Evolutionary conservation across 1,140 invertebrate genomes (phyloP).

Genomic region (Camponotus pennsylvanicus): DNA sequence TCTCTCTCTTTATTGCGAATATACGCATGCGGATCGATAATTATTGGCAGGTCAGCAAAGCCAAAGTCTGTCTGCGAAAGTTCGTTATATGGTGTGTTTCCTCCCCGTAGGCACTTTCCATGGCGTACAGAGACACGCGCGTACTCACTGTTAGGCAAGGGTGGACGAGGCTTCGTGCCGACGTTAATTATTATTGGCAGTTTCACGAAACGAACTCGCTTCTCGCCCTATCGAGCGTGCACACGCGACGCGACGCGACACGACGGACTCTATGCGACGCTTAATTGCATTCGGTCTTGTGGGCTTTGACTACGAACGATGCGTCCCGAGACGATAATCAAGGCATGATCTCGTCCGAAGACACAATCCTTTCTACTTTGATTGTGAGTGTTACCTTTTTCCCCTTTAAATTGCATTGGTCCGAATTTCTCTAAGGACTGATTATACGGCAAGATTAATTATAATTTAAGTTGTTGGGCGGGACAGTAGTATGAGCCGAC

Average conservation of each 20-base stretch:
- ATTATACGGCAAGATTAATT: background rate
- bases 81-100: constrained; percentile 70
- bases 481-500: background rate
- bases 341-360: background rate
- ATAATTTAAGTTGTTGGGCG: background rate
- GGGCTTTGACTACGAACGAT: constrained; percentile 30
- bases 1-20: background rate
- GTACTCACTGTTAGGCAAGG: constrained; percentile 31
- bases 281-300: constrained; percentile 71
- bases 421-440: background rate
- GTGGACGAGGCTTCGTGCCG: constrained; percentile 53
- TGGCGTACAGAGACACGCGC: constrained; percentile 55
- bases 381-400: background rate
- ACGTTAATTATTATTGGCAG: constrained; percentile 77
- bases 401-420: background rate
- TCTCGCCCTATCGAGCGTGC: constrained; percentile 66
- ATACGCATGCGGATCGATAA: constrained; percentile 65
- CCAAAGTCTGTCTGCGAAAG: constrained; percentile 75
- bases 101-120: constrained; percentile 69
- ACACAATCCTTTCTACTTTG: background rate
- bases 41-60: constrained; percentile 74
- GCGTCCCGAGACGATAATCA: constrained; percentile 41
- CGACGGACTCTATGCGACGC: constrained; percentile 55
- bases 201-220: constrained; percentile 71
- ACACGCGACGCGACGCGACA: constrained; percentile 59